Conservation (phyloP, 2,113 vertebrate species). For the Struthio camelus region DNA sequence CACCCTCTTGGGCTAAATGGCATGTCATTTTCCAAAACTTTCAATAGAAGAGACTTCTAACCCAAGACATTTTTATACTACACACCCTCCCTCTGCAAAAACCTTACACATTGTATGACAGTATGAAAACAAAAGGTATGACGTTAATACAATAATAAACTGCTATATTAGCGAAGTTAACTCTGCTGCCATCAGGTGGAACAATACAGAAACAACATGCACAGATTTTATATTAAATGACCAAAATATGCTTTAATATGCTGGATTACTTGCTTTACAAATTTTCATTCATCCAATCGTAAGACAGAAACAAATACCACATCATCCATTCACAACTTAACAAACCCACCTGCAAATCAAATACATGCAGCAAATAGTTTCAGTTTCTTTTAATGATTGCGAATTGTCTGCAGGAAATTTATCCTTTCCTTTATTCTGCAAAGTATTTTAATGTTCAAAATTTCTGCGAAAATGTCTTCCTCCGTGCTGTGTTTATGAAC, state of each 20-base stretch:
- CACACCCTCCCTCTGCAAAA: not conserved
- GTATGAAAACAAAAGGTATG: not conserved
- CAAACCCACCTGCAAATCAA: not conserved
- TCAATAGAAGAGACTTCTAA: not conserved
- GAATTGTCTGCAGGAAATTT: not conserved
- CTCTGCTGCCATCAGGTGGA: conserved; percentile 53
- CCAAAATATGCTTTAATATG: not conserved
- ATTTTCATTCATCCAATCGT: not conserved
- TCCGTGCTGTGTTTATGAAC: not conserved
- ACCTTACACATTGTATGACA: not conserved
- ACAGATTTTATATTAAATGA: not conserved
- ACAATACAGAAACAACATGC: not conserved
- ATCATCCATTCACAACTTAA: not conserved
- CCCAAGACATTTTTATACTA: not conserved
- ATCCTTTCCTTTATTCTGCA: not conserved
- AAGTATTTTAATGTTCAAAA: not conserved
- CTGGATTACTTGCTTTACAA: not conserved
- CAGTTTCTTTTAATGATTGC: not conserved
- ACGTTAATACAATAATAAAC: not conserved
- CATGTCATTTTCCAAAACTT: not conserved
- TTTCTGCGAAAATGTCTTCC: not conserved
- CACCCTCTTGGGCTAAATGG: not conserved
- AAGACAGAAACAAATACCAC: not conserved
- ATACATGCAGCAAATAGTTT: not conserved
- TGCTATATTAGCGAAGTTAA: not conserved